A percentile compares a stretch with the other conserved stretches of the same genome.
These are phyloP conservation scores for Hetaerina titia DNA, from an alignment of 2,888 invertebrate genomes.

Conservation along the genomic window DNA sequence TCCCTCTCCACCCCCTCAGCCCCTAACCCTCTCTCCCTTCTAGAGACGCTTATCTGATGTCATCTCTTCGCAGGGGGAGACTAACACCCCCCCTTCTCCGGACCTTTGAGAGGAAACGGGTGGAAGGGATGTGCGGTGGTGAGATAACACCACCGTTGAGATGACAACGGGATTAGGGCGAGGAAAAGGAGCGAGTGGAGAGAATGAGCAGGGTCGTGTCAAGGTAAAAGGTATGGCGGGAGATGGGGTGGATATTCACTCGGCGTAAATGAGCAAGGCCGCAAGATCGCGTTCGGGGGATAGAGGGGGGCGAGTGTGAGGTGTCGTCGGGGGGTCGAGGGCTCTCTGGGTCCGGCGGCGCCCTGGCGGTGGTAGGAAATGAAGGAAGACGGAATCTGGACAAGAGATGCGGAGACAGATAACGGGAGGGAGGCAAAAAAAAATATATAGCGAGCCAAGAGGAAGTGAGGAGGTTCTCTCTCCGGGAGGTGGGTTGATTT, in stretches of 20 bases:
- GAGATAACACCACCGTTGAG: not conserved
- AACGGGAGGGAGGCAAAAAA: not conserved
- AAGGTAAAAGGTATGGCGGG: not conserved
- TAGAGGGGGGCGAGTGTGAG: not conserved
- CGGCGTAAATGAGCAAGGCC: constrained; percentile 34
- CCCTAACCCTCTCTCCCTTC: not conserved
- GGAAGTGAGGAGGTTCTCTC: not conserved
- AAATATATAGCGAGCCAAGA: not conserved
- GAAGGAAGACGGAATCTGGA: not conserved
- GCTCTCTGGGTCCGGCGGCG: not conserved
- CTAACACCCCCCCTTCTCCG: not conserved
- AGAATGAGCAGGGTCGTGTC: constrained; percentile 38
- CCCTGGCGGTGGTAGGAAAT: not conserved
- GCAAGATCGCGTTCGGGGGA: not conserved
- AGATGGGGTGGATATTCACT: not conserved
- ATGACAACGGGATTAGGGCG: not conserved
- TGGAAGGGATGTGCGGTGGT: not conserved
- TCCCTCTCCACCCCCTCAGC: not conserved
- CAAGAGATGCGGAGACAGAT: not conserved
- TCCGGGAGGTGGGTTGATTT: not conserved
- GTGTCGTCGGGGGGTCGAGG: not conserved
- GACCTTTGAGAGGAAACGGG: not conserved
- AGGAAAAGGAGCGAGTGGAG: not conserved
- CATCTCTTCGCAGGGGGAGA: not conserved
- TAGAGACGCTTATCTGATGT: constrained; percentile 18